Conservation (phyloP, 2,888 invertebrate species). For the Ametastegia equiseti region DNA sequence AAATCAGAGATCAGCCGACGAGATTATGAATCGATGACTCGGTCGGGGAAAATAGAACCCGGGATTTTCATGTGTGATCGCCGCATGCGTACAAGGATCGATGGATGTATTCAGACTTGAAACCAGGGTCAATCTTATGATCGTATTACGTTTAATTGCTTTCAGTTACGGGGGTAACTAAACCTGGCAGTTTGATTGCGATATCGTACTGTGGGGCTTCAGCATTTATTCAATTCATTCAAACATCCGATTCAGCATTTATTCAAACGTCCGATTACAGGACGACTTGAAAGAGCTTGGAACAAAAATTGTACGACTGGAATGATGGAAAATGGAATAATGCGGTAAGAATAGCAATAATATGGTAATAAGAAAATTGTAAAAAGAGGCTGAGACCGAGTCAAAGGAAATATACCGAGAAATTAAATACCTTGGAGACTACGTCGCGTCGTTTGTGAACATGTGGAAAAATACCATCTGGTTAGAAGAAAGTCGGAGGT, state of each 20-base stretch:
- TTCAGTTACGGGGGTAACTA: neutral
- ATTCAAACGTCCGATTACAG: neutral
- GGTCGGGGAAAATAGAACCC: neutral
- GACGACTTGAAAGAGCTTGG: neutral
- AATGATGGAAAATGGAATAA: neutral
- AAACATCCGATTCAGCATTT: neutral
- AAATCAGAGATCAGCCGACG: neutral
- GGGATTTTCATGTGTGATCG: neutral
- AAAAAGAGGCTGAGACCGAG: too few species aligned
- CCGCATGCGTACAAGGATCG: neutral
- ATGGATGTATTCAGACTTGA: neutral
- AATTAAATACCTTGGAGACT: neutral
- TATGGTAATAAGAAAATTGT: too few species aligned
- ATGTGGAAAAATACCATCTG: neutral
- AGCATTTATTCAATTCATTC: neutral
- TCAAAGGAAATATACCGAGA: neutral
- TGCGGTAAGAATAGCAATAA: too few species aligned
- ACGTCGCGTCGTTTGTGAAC: neutral
- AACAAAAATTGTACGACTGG: neutral
- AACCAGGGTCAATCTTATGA: neutral
- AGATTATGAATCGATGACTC: conserved; percentile 5
- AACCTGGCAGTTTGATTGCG: neutral
- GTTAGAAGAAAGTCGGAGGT: neutral
- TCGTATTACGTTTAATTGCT: neutral
- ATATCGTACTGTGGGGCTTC: neutral